Conservation (phyloP, 1,140 invertebrate species). For the Lordiphosa stackelbergi region DNA sequence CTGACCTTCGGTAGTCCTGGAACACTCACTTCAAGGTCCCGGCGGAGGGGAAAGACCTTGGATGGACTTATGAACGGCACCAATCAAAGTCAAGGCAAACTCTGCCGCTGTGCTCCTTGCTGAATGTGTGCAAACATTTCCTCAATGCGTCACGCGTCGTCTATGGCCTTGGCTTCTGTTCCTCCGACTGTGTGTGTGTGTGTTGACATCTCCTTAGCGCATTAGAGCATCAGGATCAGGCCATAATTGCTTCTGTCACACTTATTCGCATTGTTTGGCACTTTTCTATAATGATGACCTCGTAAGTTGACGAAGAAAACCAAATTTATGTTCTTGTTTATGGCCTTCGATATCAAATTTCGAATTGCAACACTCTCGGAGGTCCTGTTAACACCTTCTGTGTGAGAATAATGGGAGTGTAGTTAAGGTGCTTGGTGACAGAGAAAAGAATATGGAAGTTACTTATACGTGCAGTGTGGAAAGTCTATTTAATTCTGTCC, state of each 20-base stretch:
- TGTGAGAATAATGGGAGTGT: not conserved
- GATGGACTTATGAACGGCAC: slow-evolving; percentile 24
- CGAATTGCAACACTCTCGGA: slow-evolving; percentile 20
- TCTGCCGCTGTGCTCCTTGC: slow-evolving; percentile 49
- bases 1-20: slow-evolving; percentile 44
- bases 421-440: too few relatives aligned
- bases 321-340: slow-evolving; percentile 32
- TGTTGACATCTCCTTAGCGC: slow-evolving; percentile 63
- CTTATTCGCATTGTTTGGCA: slow-evolving; percentile 66
- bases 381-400: slow-evolving; percentile 50
- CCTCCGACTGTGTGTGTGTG: slow-evolving; percentile 31
- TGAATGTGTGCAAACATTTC: slow-evolving; percentile 65
- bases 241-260: slow-evolving; percentile 70
- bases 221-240: slow-evolving; percentile 39
- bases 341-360: slow-evolving; percentile 31
- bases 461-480: too few relatives aligned
- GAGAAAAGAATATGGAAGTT: too few relatives aligned
- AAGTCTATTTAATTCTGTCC: too few relatives aligned
- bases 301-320: slow-evolving; percentile 43
- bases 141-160: slow-evolving; percentile 66
- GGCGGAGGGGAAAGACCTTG: slow-evolving; percentile 43
- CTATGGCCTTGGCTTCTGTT: slow-evolving; percentile 68
- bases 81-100: slow-evolving; percentile 62
- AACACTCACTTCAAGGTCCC: slow-evolving; percentile 43
- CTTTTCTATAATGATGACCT: slow-evolving; percentile 56